Evolutionary conservation across 2,113 vertebrate species (phyloP).

Genomic region (Trematomus loennbergii): DNA sequence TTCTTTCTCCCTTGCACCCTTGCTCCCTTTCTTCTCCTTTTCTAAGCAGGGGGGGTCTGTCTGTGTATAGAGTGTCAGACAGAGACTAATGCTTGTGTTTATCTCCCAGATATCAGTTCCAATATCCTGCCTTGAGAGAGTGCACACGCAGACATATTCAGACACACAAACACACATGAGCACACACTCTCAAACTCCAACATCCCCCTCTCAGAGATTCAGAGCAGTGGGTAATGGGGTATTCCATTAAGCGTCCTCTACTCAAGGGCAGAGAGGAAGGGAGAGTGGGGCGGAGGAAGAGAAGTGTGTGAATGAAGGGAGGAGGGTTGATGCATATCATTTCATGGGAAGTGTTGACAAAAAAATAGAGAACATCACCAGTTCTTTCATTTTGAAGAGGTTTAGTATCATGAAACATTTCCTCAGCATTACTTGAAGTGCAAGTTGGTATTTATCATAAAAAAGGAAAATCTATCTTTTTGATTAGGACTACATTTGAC

Average conservation of each 20-base stretch:
- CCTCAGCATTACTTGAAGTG: neutral
- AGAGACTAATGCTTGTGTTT: slow-evolving; percentile 80
- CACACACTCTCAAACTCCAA: slow-evolving; percentile 46
- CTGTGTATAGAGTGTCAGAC: slow-evolving; percentile 72
- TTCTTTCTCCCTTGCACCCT: slow-evolving; percentile 50
- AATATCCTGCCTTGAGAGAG: slow-evolving; percentile 70
- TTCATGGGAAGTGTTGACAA: slow-evolving; percentile 1
- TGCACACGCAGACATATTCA: slow-evolving; percentile 48
- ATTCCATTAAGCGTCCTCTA: slow-evolving; percentile 75
- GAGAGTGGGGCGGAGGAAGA: slow-evolving; percentile 24
- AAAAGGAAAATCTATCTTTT: neutral
- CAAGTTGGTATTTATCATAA: neutral
- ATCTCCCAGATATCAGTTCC: slow-evolving; percentile 76
- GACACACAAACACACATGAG: slow-evolving; percentile 27
- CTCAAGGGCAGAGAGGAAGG: slow-evolving; percentile 70
- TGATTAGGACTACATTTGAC: neutral
- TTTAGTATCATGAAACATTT: neutral
- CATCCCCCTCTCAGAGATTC: slow-evolving; percentile 51
- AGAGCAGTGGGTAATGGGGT: slow-evolving; percentile 68
- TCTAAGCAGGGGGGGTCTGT: slow-evolving; percentile 33
- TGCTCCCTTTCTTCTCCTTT: slow-evolving; percentile 52
- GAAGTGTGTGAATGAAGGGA: slow-evolving; percentile 33
- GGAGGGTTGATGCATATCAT: neutral
- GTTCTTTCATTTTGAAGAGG: no score
- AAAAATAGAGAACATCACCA: neutral